Percentiles rank a stretch among this genome's conserved stretches.
Conservation (phyloP, 2,888 invertebrate genomes). For the Pharmacophagus antenor region DNA sequence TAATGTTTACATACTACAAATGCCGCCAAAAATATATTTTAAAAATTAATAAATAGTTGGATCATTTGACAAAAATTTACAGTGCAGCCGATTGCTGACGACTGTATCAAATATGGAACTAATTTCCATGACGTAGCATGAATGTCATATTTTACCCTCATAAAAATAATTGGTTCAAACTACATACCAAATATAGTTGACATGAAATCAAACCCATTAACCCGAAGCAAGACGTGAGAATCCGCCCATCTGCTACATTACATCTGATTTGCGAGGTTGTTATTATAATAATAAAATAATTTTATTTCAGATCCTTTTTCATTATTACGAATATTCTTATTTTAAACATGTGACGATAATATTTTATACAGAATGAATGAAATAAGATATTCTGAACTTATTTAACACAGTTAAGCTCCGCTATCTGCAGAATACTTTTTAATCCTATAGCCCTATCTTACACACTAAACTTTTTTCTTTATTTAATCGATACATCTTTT, state of each 20-base stretch:
- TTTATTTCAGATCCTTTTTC: background rate
- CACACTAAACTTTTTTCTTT: too few relatives aligned
- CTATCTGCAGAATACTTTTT: too few relatives aligned
- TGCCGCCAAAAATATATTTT: background rate
- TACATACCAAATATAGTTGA: conserved; percentile 18
- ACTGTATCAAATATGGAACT: conserved; percentile 11
- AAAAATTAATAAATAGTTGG: too few relatives aligned
- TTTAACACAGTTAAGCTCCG: too few relatives aligned
- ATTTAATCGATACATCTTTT: too few relatives aligned
- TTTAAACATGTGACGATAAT: background rate
- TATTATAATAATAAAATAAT: background rate
- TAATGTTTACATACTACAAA: too few relatives aligned
- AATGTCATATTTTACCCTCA: conserved; percentile 17
- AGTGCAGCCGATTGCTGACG: background rate
- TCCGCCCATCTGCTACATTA: conserved; percentile 6
- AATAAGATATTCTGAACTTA: too few relatives aligned
- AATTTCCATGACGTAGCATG: conserved; percentile 18
- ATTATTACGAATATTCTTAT: background rate
- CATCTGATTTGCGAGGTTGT: conserved; percentile 5
- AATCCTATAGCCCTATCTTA: too few relatives aligned
- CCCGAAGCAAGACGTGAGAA: conserved; percentile 22
- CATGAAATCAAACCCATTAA: conserved; percentile 17
- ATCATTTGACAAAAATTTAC: too few relatives aligned
- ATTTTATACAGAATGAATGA: too few relatives aligned
- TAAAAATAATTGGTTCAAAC: conserved; percentile 30